Conservation (phyloP, 2,113 vertebrate species). For the Plecotus auritus region DNA sequence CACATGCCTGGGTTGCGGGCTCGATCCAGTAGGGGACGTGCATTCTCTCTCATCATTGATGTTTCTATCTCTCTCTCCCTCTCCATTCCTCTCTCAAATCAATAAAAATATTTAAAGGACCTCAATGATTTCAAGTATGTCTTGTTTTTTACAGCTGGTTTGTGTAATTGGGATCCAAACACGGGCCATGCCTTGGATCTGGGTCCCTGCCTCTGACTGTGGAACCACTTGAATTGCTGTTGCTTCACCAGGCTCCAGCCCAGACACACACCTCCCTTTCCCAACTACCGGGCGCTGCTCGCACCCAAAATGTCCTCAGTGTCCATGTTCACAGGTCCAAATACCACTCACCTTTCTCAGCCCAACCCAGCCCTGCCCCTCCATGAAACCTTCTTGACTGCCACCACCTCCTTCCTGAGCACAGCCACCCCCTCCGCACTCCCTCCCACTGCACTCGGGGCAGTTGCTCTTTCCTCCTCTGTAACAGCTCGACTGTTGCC, state of each 20-base stretch:
- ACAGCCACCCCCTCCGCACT: neutral
- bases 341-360: neutral
- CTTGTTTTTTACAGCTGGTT: neutral
- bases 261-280: neutral
- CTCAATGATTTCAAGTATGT: neutral
- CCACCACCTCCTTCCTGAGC: neutral
- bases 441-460: neutral
- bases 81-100: neutral
- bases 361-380: neutral
- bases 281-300: neutral
- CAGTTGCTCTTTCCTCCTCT: neutral
- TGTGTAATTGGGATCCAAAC: neutral
- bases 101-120: neutral
- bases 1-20: no score
- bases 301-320: neutral
- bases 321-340: neutral
- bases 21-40: no score
- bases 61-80: no score
- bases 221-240: neutral
- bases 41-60: no score
- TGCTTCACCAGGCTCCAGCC: neutral
- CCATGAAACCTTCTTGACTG: neutral
- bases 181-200: neutral
- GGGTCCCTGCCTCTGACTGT: neutral
- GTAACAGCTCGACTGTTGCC: neutral